Percentiles rank a stretch among this genome's conserved stretches.
phyloP scores from a whole-genome alignment of 2,888 invertebrate genomes.

The Autographa gamma region DNA sequence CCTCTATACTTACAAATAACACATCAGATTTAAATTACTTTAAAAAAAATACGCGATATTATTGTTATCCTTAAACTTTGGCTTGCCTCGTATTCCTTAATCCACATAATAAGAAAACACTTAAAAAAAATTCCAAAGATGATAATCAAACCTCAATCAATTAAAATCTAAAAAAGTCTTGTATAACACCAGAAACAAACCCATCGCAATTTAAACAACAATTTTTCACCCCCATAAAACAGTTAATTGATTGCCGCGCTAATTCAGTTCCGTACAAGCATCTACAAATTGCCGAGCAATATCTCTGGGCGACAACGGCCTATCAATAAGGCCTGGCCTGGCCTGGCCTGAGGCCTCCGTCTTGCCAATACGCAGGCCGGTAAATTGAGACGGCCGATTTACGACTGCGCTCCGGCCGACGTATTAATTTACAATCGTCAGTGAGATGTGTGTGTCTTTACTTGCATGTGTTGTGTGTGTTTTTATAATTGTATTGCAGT shows the following conservation, averaged over 20 bases:
- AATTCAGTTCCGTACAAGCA: slow-evolving; percentile 54
- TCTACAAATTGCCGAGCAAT: slow-evolving; percentile 77
- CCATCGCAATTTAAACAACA: slow-evolving; percentile 7
- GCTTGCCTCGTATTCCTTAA: too few species aligned
- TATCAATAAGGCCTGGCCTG: slow-evolving; percentile 78
- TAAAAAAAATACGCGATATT: too few species aligned
- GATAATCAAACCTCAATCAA: neutral
- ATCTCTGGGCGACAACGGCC: slow-evolving; percentile 84
- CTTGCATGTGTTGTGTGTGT: neutral
- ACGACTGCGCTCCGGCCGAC: slow-evolving; percentile 56
- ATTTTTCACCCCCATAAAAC: slow-evolving; percentile 30
- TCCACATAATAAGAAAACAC: neutral
- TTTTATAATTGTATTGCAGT: neutral
- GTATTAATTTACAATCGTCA: slow-evolving; percentile 52
- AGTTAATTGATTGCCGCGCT: slow-evolving; percentile 66
- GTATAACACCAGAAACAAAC: neutral
- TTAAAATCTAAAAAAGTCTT: slow-evolving; percentile 17
- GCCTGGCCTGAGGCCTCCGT: slow-evolving; percentile 57
- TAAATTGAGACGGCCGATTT: slow-evolving; percentile 75
- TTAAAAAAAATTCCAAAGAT: too few species aligned
- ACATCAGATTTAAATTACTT: too few species aligned
- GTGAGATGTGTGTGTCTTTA: slow-evolving; percentile 24
- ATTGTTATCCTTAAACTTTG: too few species aligned
- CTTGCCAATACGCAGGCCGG: slow-evolving; percentile 65
- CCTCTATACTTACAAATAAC: too few species aligned